Base-by-base conservation (phyloP, 2,888 invertebrate species). In the Heliconius charithonia region DNA sequence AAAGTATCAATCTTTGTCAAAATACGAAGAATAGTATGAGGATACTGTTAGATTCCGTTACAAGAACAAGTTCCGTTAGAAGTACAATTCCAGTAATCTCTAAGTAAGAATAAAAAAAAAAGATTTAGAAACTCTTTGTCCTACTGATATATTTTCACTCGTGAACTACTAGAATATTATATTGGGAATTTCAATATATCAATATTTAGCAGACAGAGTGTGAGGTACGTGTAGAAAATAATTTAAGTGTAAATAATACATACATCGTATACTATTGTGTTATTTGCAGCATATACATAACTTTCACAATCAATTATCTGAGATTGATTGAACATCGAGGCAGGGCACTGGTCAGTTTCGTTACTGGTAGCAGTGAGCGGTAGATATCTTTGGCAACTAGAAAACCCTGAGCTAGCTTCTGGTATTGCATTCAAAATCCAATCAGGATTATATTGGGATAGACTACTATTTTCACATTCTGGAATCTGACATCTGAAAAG, bases 341-440 rank as follows among this genome's bases (percentile, higher is more conserved):
- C 88, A 2, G 91, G 88, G 72, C 94, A 94, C 29, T 76, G 69
- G 32, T 85, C 83, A 13, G 83, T 83, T 9, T 83, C 82, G 79
- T 83, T 86, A 75, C 81, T 82, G 62, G 82, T 85, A 37, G 82
- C 73, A 13, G 80, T 59, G 13, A 78, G 75, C 70, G 87, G 87
- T 25, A 83, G 85, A 82, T 86, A 93, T 70, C 93, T 89, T 80
- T 85, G 81, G 83, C 93, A 93, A 82, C 88, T 90, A 78, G 91
- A 89, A 19, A 90, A 87, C 13, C 92, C 91, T 25, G 87, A 83
- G 16, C 83, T 67, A 0, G 87, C 86, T 70, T 80, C 82, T 12
- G 93, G 93, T 81, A 93, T 84, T 1, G 93, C 93, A 59, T 89
- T 86, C 19, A 82, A 69, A 77, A 93, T 85, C 93, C 93, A 93